phyloP scores from a whole-genome alignment of 2,888 invertebrate species.

The Lysandra coridon region DNA sequence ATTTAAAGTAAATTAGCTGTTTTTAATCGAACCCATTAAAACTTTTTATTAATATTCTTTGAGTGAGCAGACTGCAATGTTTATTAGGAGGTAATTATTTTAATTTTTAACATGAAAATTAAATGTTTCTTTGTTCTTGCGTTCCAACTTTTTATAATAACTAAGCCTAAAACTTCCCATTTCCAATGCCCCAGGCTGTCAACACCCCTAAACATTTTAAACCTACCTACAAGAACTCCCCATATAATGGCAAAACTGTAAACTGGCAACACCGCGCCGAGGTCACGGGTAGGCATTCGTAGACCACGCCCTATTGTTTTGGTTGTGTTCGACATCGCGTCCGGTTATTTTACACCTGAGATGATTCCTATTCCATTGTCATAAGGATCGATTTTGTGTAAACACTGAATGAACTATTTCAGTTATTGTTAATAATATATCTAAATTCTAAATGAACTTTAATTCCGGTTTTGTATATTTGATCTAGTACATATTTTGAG shows the following conservation, averaged over 20 bases:
- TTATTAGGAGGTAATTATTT: no score
- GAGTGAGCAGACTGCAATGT: no score
- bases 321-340: neutral
- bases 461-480: neutral
- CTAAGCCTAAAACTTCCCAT: no score
- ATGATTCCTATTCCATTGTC: neutral
- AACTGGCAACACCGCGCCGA: neutral
- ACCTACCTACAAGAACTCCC: neutral
- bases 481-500: no score
- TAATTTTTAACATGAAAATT: no score
- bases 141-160: no score
- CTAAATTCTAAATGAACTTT: neutral
- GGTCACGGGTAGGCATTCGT: conserved; percentile 12
- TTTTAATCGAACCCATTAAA: no score
- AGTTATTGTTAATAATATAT: neutral
- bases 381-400: neutral
- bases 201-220: neutral
- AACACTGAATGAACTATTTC: neutral
- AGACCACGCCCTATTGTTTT: conserved; percentile 6
- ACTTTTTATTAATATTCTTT: no score
- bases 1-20: no score
- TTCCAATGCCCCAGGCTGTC: neutral
- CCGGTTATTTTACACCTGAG: neutral
- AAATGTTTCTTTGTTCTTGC: no score
- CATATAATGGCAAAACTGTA: neutral